Percentiles rank a stretch among this genome's conserved stretches.
Conservation (phyloP, 2,797 vertebrate genomes). For the Eulemur albifrons region DNA sequence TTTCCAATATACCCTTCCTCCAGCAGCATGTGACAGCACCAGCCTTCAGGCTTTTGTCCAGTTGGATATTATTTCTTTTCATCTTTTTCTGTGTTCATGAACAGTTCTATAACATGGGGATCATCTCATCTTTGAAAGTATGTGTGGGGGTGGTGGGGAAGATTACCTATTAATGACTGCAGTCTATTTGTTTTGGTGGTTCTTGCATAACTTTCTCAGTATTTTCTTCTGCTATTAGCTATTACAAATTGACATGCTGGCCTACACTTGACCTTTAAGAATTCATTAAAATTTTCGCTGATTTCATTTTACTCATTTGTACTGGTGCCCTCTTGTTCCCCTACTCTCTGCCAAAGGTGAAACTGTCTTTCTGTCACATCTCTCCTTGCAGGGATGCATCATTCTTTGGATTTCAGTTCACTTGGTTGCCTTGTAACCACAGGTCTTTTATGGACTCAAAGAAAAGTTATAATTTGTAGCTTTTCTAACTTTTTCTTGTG, state of each 20-base stretch:
- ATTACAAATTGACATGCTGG: background rate
- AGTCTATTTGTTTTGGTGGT: background rate
- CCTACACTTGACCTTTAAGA: background rate
- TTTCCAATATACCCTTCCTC: background rate
- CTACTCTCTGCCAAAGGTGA: background rate
- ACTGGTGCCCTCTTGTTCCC: background rate
- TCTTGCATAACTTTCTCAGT: background rate
- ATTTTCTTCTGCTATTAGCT: background rate
- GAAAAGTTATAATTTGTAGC: background rate
- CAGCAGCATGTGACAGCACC: background rate
- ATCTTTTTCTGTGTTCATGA: background rate
- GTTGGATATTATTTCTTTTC: background rate
- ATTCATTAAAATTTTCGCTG: background rate
- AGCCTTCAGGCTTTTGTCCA: background rate
- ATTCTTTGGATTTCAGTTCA: background rate
- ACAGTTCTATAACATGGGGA: background rate
- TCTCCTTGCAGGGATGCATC: background rate
- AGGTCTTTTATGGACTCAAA: background rate
- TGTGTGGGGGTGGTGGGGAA: background rate
- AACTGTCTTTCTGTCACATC: background rate
- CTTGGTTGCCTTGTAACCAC: background rate
- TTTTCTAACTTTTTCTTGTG: background rate
- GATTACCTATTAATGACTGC: background rate
- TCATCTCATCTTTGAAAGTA: background rate
- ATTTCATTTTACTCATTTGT: background rate